Conservation (phyloP, 1,140 invertebrate genomes). For the Vollenhovia emeryi region DNA sequence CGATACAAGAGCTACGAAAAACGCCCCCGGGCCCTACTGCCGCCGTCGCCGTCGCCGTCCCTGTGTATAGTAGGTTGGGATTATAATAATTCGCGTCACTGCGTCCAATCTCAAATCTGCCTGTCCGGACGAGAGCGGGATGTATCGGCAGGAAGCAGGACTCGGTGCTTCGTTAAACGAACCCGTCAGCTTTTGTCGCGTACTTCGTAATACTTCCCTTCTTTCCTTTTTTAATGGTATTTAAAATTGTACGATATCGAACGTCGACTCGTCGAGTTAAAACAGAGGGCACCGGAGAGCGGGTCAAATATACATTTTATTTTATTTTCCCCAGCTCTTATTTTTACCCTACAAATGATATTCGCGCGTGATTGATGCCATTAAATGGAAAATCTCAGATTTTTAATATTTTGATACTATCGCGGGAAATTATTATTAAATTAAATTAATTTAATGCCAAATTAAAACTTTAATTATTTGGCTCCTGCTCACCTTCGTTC, state of each 20-base stretch:
- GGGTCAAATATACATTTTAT: not conserved
- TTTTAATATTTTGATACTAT: not conserved
- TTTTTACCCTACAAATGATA: not conserved
- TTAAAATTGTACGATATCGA: not conserved
- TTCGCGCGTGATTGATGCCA: not conserved
- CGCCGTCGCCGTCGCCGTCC: not conserved
- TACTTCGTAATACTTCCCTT: not conserved
- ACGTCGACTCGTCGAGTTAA: not conserved
- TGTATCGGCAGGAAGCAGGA: slow-evolving; percentile 49
- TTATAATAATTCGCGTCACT: slow-evolving; percentile 84
- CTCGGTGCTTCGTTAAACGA: slow-evolving; percentile 61
- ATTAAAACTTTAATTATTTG: not conserved
- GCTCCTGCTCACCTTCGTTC: not conserved
- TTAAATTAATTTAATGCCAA: too few relatives aligned
- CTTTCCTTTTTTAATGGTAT: not conserved
- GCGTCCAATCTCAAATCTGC: slow-evolving; percentile 82
- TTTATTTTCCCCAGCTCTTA: not conserved
- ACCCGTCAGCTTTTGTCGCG: slow-evolving; percentile 26
- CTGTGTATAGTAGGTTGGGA: slow-evolving; percentile 68
- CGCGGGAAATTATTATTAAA: too few relatives aligned
- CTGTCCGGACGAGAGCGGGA: slow-evolving; percentile 60
- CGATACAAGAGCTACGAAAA: slow-evolving; percentile 62
- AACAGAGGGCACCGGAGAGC: not conserved
- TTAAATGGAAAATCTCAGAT: not conserved
- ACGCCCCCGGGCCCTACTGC: slow-evolving; percentile 63